Percentiles rank a stretch among this genome's conserved stretches.
These are phyloP conservation scores for Tetragonisca angustula DNA, from an alignment of 2,888 invertebrate species.

Conservation along the genomic window DNA sequence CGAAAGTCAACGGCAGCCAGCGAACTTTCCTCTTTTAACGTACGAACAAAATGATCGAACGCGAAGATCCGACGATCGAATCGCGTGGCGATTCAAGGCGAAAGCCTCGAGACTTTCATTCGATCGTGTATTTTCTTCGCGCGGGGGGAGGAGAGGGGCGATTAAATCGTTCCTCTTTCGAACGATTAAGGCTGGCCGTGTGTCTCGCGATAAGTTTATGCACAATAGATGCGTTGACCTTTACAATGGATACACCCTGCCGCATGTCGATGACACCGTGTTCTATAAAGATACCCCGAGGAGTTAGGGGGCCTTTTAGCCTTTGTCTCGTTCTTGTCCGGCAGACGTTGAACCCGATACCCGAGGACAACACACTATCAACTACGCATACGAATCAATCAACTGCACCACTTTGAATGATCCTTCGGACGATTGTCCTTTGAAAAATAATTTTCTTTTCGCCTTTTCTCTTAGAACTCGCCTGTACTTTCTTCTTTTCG, in stretches of 20 bases:
- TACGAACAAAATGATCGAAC: background rate
- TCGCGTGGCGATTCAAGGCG: background rate
- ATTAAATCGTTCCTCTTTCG: slow-evolving; percentile 50
- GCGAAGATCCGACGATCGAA: background rate
- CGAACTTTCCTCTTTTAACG: background rate
- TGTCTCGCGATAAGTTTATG: slow-evolving; percentile 73
- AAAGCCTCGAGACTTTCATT: slow-evolving; percentile 2
- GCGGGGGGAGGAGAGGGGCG: slow-evolving; percentile 26
- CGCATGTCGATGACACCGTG: slow-evolving; percentile 78
- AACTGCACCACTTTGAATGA: slow-evolving; percentile 44
- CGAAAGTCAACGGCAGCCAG: slow-evolving; percentile 15
- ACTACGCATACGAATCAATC: slow-evolving; percentile 65
- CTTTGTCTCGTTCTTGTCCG: slow-evolving; percentile 73
- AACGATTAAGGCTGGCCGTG: slow-evolving; percentile 21
- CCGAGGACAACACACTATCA: slow-evolving; percentile 76
- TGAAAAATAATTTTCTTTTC: slow-evolving; percentile 9
- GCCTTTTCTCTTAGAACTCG: background rate
- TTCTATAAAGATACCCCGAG: slow-evolving; percentile 78
- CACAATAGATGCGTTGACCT: slow-evolving; percentile 80
- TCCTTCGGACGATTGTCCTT: slow-evolving; percentile 35
- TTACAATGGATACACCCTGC: slow-evolving; percentile 76
- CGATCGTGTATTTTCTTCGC: slow-evolving; percentile 16
- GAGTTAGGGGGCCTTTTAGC: slow-evolving; percentile 73
- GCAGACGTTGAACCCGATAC: slow-evolving; percentile 75
- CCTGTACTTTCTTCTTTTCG: background rate